These are phyloP conservation scores for Pseudopleuronectes americanus DNA, from an alignment of 2,797 vertebrate species.

Conservation along the genomic window DNA sequence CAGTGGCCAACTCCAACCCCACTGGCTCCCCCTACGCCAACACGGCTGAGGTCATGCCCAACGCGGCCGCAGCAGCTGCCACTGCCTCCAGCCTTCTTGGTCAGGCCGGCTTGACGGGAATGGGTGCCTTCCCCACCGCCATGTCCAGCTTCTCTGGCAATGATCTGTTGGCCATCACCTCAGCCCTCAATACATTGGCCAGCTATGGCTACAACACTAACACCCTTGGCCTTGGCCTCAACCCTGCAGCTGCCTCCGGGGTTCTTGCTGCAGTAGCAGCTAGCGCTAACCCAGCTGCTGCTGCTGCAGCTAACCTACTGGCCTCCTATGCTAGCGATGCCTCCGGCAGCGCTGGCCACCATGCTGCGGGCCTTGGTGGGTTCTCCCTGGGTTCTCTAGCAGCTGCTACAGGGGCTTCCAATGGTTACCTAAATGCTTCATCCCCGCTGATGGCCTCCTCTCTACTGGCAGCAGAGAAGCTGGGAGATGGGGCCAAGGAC, in stretches of 20 bases:
- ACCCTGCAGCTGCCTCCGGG: conserved; percentile 91
- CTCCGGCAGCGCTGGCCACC: conserved; percentile 84
- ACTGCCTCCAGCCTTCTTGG: conserved; percentile 92
- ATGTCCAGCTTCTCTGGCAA: conserved; percentile 94
- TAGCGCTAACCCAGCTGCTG: conserved; percentile 91
- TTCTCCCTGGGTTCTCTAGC: conserved; percentile 91
- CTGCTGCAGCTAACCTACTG: conserved; percentile 92
- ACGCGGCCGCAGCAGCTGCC: conserved; percentile 88
- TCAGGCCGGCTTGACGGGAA: conserved; percentile 89
- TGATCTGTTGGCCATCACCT: conserved; percentile 95
- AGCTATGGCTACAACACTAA: conserved; percentile 97
- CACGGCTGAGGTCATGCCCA: conserved; percentile 90
- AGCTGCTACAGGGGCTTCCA: conserved; percentile 90
- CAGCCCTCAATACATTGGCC: conserved; percentile 94
- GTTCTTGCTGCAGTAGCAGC: conserved; percentile 92
- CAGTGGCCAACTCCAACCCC: conserved; percentile 96
- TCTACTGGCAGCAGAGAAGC: conserved; percentile 92
- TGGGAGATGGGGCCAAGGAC: conserved; percentile 93
- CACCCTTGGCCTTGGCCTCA: conserved; percentile 92
- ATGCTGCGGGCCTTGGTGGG: conserved; percentile 85
- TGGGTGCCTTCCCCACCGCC: conserved; percentile 90
- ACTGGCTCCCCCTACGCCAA: conserved; percentile 95
- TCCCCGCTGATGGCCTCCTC: conserved; percentile 91
- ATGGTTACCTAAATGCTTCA: conserved; percentile 91
- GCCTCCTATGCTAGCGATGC: conserved; percentile 92